Base-by-base conservation (phyloP, 2,888 invertebrate genomes). In the Agriopis aurantiaria region DNA sequence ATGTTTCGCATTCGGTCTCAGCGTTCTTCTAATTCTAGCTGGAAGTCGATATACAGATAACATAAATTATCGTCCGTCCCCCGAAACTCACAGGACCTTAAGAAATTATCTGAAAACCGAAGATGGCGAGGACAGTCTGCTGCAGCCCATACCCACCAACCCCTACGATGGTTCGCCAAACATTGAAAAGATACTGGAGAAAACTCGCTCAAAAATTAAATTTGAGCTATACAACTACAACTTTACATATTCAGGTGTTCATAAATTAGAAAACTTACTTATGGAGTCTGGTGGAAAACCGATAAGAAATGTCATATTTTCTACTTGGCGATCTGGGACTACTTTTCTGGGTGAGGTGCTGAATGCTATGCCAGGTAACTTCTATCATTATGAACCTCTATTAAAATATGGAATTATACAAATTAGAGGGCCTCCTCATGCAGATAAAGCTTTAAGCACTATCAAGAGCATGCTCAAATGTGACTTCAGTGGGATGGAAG, bases 291-390 rank as follows among this genome's bases (percentile, higher is more conserved):
- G 96, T 53, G 98, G 98, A 12, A 95, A 92, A 68, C 98, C 98
- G 6, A 85, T 97, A 68, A 95, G 97, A 75, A 97, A 96, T 87
- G 88, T 98, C 58, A 96, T 98, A 76, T 91, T 98, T 71, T 97
- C 98, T n/a, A 97, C 97, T 12, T 98, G 98, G 98, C 95, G 98
- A 78, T 97, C 98, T 6, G 98, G 98, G 8, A 98, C 98, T 23
- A 98, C 98, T 48, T 98, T 98, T 87, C 95, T 98, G 63, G 98
- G 98, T 65, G 98, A 98, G 83, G 96, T 98, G 55, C 87, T 98
- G 58, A 97, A 97, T 87, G 95, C 97, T 41, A 96, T 98, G 86
- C 98, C 98, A 17, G 98, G 96, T 45, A 98, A 97, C 87, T 98
- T 96, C 90, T 98, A 98, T 91, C 98, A 98, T 87, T 98, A 98